Evolutionary conservation across 1,140 invertebrate species (phyloP).

Genomic region (Trichonephila inaurata): DNA sequence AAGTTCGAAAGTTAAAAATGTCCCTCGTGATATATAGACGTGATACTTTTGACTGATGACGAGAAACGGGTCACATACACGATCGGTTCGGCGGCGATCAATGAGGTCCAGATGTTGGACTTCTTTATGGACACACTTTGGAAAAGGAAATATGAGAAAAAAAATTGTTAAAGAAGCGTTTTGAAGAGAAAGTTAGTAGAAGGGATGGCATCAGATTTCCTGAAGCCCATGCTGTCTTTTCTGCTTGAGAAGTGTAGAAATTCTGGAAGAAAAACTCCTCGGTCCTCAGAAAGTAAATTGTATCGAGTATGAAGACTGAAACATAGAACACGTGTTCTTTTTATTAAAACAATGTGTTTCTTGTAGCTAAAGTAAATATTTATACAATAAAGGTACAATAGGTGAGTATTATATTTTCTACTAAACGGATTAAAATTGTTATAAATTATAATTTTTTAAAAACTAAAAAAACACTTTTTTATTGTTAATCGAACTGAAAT

Average conservation of each 20-base stretch:
- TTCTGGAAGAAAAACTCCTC: not conserved
- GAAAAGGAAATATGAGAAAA: not conserved
- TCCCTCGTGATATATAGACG: slow-evolving; percentile 54
- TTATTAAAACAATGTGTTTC: no score
- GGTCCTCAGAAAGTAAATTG: slow-evolving; percentile 44
- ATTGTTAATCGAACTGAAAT: no score
- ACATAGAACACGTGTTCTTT: no score
- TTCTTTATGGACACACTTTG: slow-evolving; percentile 69
- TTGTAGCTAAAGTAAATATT: no score
- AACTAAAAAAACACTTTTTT: no score
- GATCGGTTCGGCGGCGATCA: slow-evolving; percentile 36
- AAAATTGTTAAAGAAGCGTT: not conserved
- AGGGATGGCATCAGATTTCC: not conserved
- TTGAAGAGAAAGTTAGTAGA: not conserved
- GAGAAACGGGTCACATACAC: slow-evolving; percentile 56
- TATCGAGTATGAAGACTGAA: slow-evolving; percentile 39
- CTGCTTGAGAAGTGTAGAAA: not conserved
- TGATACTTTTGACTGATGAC: slow-evolving; percentile 68
- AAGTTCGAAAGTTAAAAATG: slow-evolving; percentile 62
- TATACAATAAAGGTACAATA: no score
- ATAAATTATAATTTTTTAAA: no score
- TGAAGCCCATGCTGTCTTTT: not conserved
- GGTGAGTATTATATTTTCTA: no score
- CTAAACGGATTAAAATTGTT: no score
- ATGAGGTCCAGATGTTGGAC: slow-evolving; percentile 63